Evolutionary conservation across 1,140 invertebrate species (phyloP), one percentile per base, ranked within the genome.

Genomic region (Scaptodrosophila lebanonensis): DNA sequence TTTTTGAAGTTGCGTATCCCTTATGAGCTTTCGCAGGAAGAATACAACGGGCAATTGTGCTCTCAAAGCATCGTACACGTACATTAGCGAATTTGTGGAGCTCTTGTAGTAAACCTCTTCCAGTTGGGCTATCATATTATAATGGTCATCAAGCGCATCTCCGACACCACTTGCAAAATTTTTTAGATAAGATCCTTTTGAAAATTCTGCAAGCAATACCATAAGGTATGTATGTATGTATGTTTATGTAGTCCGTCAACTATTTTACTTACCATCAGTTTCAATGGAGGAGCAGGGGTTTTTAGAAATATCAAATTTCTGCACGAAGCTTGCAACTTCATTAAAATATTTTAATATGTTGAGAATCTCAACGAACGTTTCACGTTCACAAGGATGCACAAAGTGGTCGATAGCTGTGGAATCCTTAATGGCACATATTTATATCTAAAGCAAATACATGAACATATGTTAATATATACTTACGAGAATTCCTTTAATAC

Each of bases 91-190:
- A 58, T 89, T 86, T 27, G 35, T 16, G 11, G 88, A 87, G 75
- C 90, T 88, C 47, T 89, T 84, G 5, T 90, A 76, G 50, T 90
- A 88, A 17, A 79, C 76, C 40, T 83, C 64, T 72, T 92, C 91
- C 43, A 93, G 69, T 13, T 88, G 84, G 1, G 88, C 61, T 35
- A 92, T 87, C 48, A 90, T 88, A 17, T 89, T 68, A 25, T 88
- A 84, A 75, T 91, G 92, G n/a, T 89, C 87, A 45, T 89, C 85
- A 2, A 92, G 83, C 0, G 89, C 88, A 51, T 87, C 71, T 42
- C 91, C 87, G 43, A 92, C 86, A 6, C 91, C 91, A 83, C 90
- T 87, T 15, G 90, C 90, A 51, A 92, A 89, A 29, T 90, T 89
- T 63, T 88, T 88, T 13, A 92, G 70, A 70, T 93, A 93, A 12